These are phyloP conservation scores for Chaenodraco wilsoni DNA, from an alignment of 2,797 vertebrate genomes.

Conservation along the genomic window DNA sequence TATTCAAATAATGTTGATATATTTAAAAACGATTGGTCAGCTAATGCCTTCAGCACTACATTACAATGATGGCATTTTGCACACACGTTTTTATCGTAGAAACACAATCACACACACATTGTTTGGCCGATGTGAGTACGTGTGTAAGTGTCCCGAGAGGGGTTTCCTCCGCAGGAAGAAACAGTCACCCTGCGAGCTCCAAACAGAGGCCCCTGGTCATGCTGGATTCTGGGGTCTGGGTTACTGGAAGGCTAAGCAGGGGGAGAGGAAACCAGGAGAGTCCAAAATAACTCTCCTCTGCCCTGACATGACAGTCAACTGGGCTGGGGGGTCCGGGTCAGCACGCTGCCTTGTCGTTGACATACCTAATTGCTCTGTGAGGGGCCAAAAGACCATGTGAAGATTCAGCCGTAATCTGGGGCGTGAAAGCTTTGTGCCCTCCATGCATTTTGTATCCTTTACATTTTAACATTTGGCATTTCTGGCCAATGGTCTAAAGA, in stretches of 20 bases:
- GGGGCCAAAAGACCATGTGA: not conserved
- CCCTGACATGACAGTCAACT: constrained; percentile 66
- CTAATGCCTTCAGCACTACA: too few relatives aligned
- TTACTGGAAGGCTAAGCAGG: constrained; percentile 76
- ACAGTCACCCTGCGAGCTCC: constrained; percentile 75
- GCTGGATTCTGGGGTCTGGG: constrained; percentile 76
- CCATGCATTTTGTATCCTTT: too few relatives aligned
- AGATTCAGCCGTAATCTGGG: not conserved
- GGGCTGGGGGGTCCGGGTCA: constrained; percentile 51
- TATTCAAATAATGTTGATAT: too few relatives aligned
- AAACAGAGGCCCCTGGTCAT: constrained; percentile 78
- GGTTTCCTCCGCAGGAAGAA: constrained; percentile 84
- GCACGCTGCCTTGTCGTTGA: constrained; percentile 15
- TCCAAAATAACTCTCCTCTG: constrained; percentile 73
- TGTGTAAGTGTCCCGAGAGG: constrained; percentile 65
- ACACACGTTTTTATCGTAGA: constrained; percentile 12
- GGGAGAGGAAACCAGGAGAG: constrained; percentile 67
- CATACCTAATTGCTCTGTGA: constrained; percentile 12
- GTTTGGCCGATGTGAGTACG: constrained; percentile 34
- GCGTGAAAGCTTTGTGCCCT: not conserved
- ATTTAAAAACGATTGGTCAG: too few relatives aligned
- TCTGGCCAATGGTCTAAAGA: not conserved
- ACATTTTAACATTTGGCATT: too few relatives aligned
- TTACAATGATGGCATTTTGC: too few relatives aligned
- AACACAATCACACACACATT: constrained; percentile 22